phyloP scores from a whole-genome alignment of 2,113 vertebrate species.

The Brachypteracias leptosomus region DNA sequence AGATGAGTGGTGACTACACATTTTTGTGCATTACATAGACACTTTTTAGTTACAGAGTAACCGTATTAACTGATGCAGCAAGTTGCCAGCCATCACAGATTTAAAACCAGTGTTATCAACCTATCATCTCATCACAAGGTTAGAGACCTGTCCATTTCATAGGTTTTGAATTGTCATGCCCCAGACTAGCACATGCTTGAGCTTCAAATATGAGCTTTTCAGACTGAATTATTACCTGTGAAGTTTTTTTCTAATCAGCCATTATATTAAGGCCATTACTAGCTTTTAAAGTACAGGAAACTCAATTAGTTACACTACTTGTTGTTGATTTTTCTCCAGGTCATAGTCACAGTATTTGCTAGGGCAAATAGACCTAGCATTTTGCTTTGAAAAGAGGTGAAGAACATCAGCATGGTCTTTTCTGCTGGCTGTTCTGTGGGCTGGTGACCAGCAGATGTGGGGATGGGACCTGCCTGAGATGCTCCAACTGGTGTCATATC shows the following conservation, averaged over 20 bases:
- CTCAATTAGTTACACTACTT: not conserved
- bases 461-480: not conserved
- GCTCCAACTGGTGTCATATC: not conserved
- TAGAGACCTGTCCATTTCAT: not conserved
- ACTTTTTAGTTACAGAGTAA: not conserved
- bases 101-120: not conserved
- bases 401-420: not conserved
- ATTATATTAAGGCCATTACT: not conserved
- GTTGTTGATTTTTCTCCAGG: not conserved
- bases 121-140: not conserved
- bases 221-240: not conserved
- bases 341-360: not conserved
- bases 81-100: not conserved
- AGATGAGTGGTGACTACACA: not conserved
- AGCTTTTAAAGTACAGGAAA: not conserved
- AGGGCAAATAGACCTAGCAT: not conserved
- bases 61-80: not conserved
- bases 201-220: not conserved
- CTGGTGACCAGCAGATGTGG: not conserved
- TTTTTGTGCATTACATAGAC: not conserved
- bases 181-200: not conserved
- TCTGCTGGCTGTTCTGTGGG: not conserved
- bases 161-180: not conserved
- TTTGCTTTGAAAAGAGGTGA: not conserved
- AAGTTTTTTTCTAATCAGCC: not conserved